Evolutionary conservation across 1,140 invertebrate genomes (phyloP).

Genomic region (Proctacanthus coquilletti): DNA sequence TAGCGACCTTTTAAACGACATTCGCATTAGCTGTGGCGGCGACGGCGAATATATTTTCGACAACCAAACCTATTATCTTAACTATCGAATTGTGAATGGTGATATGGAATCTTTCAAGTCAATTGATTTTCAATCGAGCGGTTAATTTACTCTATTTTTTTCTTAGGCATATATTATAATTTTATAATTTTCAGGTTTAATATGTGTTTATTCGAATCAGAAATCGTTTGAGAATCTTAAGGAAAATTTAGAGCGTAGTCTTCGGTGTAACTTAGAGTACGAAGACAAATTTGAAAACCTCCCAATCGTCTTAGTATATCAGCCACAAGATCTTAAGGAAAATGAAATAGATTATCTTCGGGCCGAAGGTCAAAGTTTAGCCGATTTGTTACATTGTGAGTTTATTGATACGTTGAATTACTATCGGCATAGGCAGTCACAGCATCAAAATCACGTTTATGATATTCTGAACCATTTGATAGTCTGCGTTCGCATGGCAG

Average conservation of each 20-base stretch:
- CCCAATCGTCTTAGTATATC: constrained; percentile 79
- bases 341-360: constrained; percentile 65
- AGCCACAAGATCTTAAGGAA: constrained; percentile 69
- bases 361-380: constrained; percentile 79
- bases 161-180: constrained; percentile 6
- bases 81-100: constrained; percentile 72
- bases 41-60: constrained; percentile 78
- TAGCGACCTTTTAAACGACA: constrained; percentile 61
- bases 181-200: constrained; percentile 43
- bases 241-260: constrained; percentile 78
- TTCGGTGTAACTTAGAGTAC: constrained; percentile 78
- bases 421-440: constrained; percentile 20
- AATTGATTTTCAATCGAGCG: constrained; percentile 29
- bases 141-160: constrained; percentile 34
- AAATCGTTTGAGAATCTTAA: constrained; percentile 85
- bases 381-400: constrained; percentile 52
- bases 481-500: constrained; percentile 22
- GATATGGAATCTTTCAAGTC: constrained; percentile 38
- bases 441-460: constrained; percentile 28
- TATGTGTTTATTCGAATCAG: constrained; percentile 82
- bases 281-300: constrained; percentile 73
- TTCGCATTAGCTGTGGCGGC: constrained; percentile 40
- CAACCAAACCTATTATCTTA: constrained; percentile 65
- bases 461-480: constrained; percentile 28
- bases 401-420: constrained; percentile 19